Conservation (phyloP, 2,113 vertebrate species). For the Dendrocopos noguchii region DNA sequence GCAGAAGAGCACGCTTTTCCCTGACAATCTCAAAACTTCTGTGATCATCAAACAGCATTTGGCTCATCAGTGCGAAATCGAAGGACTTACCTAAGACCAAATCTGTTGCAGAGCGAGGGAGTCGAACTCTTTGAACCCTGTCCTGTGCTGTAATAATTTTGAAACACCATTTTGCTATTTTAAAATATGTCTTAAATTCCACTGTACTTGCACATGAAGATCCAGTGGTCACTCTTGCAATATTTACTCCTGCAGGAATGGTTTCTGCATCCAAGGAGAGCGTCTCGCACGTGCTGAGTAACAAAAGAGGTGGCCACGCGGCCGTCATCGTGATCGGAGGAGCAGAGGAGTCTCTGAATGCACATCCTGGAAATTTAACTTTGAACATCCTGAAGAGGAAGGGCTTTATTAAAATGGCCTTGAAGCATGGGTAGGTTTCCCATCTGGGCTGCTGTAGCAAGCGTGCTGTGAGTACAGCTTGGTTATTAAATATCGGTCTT, state of each 20-base stretch:
- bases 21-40: background rate
- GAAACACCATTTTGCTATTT: background rate
- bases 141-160: background rate
- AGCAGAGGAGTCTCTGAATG: slow-evolving; percentile 76
- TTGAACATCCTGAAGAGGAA: slow-evolving; percentile 75
- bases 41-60: background rate
- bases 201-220: background rate
- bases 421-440: slow-evolving; percentile 77
- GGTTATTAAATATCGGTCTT: background rate
- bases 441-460: background rate
- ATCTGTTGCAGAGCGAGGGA: background rate
- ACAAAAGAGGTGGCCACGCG: slow-evolving; percentile 71
- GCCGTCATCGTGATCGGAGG: slow-evolving; percentile 78
- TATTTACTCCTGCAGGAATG: slow-evolving; percentile 66
- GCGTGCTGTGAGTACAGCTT: background rate
- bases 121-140: background rate
- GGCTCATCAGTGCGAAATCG: background rate
- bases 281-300: slow-evolving; percentile 71
- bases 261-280: slow-evolving; percentile 79
- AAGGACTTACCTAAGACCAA: background rate
- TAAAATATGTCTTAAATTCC: background rate
- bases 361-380: slow-evolving; percentile 74
- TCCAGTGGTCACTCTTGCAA: background rate
- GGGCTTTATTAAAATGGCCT: slow-evolving; percentile 80
- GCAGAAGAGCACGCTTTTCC: background rate